Evolutionary conservation across 1,140 invertebrate species (phyloP).

Genomic region (Episyrphus balteatus): DNA sequence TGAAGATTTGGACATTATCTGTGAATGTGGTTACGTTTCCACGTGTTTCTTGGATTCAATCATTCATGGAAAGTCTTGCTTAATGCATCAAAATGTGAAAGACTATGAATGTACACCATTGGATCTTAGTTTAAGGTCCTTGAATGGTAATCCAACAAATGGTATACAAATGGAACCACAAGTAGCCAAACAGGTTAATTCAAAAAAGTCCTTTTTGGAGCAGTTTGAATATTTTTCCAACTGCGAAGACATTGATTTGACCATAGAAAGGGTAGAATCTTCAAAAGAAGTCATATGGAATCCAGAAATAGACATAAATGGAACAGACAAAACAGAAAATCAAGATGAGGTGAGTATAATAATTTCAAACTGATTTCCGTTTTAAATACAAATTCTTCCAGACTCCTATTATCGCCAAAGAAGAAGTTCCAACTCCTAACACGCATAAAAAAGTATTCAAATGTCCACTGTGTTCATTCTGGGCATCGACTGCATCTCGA

Average conservation of each 20-base stretch:
- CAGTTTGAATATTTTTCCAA: slow-evolving; percentile 59
- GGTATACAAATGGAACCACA: slow-evolving; percentile 27
- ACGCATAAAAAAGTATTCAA: slow-evolving; percentile 62
- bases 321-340: too few species aligned
- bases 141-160: slow-evolving; percentile 12
- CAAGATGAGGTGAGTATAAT: too few species aligned
- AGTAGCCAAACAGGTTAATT: slow-evolving; percentile 35
- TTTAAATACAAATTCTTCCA: too few species aligned
- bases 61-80: slow-evolving; percentile 58
- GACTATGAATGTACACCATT: too few species aligned
- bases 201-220: slow-evolving; percentile 63
- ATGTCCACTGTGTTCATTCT: slow-evolving; percentile 81
- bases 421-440: slow-evolving; percentile 23
- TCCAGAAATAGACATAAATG: too few species aligned
- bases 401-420: slow-evolving; percentile 32
- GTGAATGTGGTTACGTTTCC: slow-evolving; percentile 65
- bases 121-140: too few species aligned
- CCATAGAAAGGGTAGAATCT: too few species aligned
- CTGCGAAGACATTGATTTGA: slow-evolving; percentile 49
- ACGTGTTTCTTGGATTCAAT: slow-evolving; percentile 74
- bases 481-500: slow-evolving; percentile 79
- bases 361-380: too few species aligned
- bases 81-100: slow-evolving; percentile 21
- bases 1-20: slow-evolving; percentile 48
- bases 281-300: too few species aligned